A percentile compares a stretch with the other conserved stretches of the same genome.
Conservation (phyloP, 2,888 invertebrate genomes). For the Philonicus albiceps region DNA sequence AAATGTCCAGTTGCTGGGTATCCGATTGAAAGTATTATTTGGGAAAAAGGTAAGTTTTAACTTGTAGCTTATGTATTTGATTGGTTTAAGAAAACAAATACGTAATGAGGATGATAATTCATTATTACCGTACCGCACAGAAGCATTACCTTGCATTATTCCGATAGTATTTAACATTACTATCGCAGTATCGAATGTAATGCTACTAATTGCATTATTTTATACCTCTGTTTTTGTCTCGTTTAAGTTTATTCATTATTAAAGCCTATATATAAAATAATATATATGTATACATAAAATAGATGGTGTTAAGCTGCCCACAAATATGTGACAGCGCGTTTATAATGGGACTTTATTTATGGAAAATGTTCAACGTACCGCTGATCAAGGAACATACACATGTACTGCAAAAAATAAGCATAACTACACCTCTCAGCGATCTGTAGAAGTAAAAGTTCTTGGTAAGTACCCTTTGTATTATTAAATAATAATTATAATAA, state of each 20-base stretch:
- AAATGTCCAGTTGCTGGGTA: constrained; percentile 92
- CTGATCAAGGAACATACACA: constrained; percentile 89
- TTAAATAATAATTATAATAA: neutral
- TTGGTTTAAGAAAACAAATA: no score
- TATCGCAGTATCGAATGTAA: no score
- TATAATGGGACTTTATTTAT: constrained; percentile 85
- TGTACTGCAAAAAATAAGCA: constrained; percentile 87
- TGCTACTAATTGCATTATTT: no score
- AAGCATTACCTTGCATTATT: no score
- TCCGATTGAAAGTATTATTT: constrained; percentile 83
- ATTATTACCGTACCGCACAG: no score
- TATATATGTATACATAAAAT: neutral
- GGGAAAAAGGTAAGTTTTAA: constrained; percentile 85
- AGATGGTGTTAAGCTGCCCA: constrained; percentile 83
- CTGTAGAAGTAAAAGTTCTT: constrained; percentile 76
- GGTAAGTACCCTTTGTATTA: constrained; percentile 63
- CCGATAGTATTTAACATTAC: no score
- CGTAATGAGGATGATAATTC: no score
- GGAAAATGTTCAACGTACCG: constrained; percentile 81
- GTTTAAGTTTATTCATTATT: no score
- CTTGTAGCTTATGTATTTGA: no score
- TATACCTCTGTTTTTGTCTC: no score
- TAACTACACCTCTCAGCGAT: constrained; percentile 77
- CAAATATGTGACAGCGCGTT: constrained; percentile 85
- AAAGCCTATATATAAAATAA: no score